These are phyloP conservation scores for Archaeoteleia sp. DNA, from an alignment of 2,888 invertebrate species.

Conservation along the genomic window DNA sequence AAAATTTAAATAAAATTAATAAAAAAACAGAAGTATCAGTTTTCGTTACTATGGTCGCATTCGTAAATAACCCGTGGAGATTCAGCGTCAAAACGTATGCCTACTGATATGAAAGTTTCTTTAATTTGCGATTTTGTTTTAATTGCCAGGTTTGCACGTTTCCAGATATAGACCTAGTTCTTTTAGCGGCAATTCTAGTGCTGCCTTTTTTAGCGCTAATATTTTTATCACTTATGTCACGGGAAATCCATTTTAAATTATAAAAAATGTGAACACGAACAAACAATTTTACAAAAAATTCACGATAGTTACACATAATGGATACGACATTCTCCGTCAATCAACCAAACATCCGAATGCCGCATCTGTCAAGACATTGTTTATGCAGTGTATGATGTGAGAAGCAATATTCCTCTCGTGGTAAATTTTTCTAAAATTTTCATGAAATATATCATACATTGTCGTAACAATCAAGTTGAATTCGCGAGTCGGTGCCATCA, in stretches of 20 bases:
- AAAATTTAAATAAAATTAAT: too few species aligned
- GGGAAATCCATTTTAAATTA: conserved; percentile 7
- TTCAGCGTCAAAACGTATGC: too few species aligned
- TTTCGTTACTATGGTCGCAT: too few species aligned
- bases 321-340: not conserved
- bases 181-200: too few species aligned
- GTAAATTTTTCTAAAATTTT: not conserved
- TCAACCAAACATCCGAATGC: not conserved
- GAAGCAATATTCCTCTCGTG: not conserved
- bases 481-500: not conserved
- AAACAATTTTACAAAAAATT: conserved; percentile 1
- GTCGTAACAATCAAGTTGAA: not conserved
- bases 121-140: not conserved
- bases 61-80: too few species aligned
- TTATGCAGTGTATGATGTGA: not conserved
- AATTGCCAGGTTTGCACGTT: too few species aligned
- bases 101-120: not conserved
- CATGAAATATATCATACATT: conserved; percentile 4
- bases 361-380: not conserved
- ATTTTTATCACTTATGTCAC: not conserved
- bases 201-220: not conserved
- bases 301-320: too few species aligned
- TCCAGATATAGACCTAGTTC: too few species aligned
- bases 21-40: too few species aligned
- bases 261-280: conserved; percentile 5